Evolutionary conservation across 2,113 vertebrate species (phyloP).

Genomic region (Perca fluviatilis): DNA sequence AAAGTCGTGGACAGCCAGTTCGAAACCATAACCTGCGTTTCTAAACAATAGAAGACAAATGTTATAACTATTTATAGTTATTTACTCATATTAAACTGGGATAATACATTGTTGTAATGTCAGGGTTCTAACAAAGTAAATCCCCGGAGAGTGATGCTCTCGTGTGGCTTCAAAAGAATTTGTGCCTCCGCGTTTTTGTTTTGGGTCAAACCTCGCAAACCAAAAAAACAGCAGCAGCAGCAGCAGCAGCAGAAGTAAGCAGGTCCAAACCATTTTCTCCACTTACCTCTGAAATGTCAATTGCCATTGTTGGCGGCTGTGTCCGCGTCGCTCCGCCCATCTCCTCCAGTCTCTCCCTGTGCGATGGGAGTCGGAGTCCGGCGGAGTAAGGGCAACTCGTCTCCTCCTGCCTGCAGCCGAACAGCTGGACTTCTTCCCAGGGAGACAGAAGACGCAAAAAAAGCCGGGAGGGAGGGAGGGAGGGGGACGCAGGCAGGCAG

Average conservation of each 20-base stretch:
- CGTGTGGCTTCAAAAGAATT: neutral
- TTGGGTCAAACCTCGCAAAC: neutral
- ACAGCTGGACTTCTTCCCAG: constrained; percentile 72
- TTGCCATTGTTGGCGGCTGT: constrained; percentile 74
- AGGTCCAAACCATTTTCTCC: constrained; percentile 58
- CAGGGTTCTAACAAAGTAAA: neutral
- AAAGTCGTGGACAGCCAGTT: too few relatives aligned
- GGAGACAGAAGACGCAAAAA: constrained; percentile 27
- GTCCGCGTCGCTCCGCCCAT: constrained; percentile 86
- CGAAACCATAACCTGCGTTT: too few relatives aligned
- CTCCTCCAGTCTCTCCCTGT: constrained; percentile 23
- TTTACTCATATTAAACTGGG: neutral
- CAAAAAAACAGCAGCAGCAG: neutral
- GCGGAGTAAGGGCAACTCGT: constrained; percentile 81
- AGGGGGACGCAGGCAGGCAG: constrained; percentile 42
- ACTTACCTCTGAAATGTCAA: constrained; percentile 78
- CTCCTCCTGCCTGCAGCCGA: constrained; percentile 71
- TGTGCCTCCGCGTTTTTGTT: neutral
- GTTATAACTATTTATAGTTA: too few relatives aligned
- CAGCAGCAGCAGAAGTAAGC: constrained; percentile 13
- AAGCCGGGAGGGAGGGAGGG: constrained; percentile 67
- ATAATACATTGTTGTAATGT: too few relatives aligned
- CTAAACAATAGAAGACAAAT: too few relatives aligned
- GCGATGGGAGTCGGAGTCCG: constrained; percentile 74
- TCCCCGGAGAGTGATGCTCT: neutral